These are phyloP conservation scores for Heliconius ethilla DNA, from an alignment of 2,888 invertebrate genomes.

Conservation along the genomic window DNA sequence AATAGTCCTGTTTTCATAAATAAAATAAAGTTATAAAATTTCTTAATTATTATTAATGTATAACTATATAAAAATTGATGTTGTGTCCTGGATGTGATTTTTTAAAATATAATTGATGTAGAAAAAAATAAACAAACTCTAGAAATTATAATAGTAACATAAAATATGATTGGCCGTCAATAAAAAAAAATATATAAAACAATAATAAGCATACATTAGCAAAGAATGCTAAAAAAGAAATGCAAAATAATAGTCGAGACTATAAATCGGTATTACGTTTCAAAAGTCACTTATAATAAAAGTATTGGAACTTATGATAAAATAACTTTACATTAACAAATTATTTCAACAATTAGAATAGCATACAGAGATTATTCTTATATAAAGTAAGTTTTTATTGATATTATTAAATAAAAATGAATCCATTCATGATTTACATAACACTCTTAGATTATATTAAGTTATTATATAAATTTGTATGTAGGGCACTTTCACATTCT, in stretches of 20 bases:
- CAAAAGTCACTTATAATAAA: background rate
- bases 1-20: slow-evolving; percentile 36
- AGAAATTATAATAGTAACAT: background rate
- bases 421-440: background rate
- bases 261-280: background rate
- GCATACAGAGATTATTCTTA: background rate
- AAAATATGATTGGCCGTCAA: slow-evolving; percentile 14
- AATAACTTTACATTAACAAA: slow-evolving; percentile 15
- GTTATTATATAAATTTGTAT: background rate
- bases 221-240: slow-evolving; percentile 3
- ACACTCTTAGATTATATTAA: background rate
- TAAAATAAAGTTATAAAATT: slow-evolving; percentile 34
- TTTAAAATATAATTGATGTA: background rate
- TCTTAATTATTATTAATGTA: slow-evolving; percentile 27
- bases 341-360: background rate
- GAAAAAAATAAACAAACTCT: background rate
- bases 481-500: background rate
- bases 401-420: background rate
- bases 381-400: background rate
- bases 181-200: background rate
- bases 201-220: background rate
- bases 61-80: slow-evolving; percentile 24
- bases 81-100: background rate
- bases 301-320: background rate
- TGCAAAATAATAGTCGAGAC: slow-evolving; percentile 1